phyloP scores from a whole-genome alignment of 53 echinoderm and acorn worm species.

The Paelopatides confundens region DNA sequence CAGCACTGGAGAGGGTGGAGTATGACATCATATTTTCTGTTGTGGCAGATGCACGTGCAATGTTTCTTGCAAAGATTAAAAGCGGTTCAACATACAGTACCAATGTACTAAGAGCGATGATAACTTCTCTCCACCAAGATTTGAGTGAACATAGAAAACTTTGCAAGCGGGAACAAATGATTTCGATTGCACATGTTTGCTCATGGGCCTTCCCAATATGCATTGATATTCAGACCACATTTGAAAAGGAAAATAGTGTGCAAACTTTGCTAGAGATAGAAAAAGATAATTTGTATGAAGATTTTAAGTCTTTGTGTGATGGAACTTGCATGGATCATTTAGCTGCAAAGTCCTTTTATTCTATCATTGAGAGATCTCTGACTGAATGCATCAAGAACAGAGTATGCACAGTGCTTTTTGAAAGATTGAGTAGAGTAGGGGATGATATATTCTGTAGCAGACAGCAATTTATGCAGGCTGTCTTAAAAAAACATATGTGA shows the following conservation, averaged over 20 bases:
- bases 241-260: neutral
- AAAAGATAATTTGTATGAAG: neutral
- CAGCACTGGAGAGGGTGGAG: neutral
- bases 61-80: neutral
- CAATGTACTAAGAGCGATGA: neutral
- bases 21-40: neutral
- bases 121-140: neutral
- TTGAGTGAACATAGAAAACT: neutral
- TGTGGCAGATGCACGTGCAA: neutral
- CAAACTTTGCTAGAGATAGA: neutral
- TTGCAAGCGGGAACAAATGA: neutral
- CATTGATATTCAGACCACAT: neutral
- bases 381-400: neutral
- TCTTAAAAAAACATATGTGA: neutral
- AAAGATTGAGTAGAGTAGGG: neutral
- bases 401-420: conserved; percentile 3
- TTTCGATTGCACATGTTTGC: neutral
- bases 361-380: neutral
- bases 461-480: neutral
- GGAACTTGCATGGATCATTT: neutral
- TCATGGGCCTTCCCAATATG: conserved; percentile 20
- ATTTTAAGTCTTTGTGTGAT: neutral
- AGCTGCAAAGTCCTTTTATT: neutral
- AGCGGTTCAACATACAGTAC: neutral
- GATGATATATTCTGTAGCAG: conserved; percentile 42